Evolutionary conservation across 2,888 invertebrate genomes (phyloP).

Genomic region (Trichopria drosophilae): DNA sequence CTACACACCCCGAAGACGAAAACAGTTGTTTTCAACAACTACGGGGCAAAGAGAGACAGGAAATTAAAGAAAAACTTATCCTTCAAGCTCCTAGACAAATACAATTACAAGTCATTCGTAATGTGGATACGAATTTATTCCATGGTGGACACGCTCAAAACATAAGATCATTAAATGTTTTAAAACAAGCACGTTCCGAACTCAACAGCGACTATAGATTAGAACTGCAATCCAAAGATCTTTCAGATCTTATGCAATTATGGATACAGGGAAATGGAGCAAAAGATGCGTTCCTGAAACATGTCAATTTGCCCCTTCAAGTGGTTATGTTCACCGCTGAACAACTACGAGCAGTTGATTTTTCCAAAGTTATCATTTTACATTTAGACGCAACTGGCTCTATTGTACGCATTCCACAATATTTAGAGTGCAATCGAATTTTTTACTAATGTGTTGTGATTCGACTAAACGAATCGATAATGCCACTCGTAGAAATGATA

Average conservation of each 20-base stretch:
- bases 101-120: not conserved
- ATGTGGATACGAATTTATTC: conserved; percentile 6
- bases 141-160: conserved; percentile 15
- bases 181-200: conserved; percentile 25
- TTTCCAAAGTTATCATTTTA: no score
- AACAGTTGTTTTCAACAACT: conserved; percentile 1
- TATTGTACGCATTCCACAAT: conserved; percentile 21
- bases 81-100: conserved; percentile 5
- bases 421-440: conserved; percentile 21
- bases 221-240: conserved; percentile 23
- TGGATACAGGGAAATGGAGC: conserved; percentile 10
- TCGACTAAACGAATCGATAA: conserved; percentile 3
- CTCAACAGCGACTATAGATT: not conserved
- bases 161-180: not conserved
- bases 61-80: conserved; percentile 16
- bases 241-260: conserved; percentile 20
- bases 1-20: not conserved
- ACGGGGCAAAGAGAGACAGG: conserved; percentile 4
- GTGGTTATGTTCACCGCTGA: conserved; percentile 17
- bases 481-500: conserved; percentile 23
- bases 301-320: conserved; percentile 1
- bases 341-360: conserved; percentile 14
- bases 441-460: conserved; percentile 23
- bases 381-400: conserved; percentile 33
- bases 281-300: conserved; percentile 9